These are phyloP conservation scores for Saturnia japonica DNA, from an alignment of 2,888 invertebrate species.

Conservation along the genomic window DNA sequence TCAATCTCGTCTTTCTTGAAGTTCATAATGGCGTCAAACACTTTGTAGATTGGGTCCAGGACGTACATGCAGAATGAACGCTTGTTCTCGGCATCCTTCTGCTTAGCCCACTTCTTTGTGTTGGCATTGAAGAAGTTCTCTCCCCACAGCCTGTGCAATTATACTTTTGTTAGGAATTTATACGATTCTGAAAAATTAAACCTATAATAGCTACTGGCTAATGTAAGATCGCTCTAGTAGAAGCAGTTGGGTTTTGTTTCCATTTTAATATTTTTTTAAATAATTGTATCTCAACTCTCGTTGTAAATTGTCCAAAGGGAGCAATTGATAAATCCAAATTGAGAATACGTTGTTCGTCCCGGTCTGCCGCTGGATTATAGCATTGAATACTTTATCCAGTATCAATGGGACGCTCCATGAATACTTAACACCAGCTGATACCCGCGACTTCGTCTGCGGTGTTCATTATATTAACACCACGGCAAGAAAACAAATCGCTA, in stretches of 20 bases:
- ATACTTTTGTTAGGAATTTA: neutral
- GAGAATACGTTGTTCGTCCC: slow-evolving; percentile 66
- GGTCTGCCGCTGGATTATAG: slow-evolving; percentile 75
- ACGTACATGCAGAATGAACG: slow-evolving; percentile 99
- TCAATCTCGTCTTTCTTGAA: slow-evolving; percentile 97
- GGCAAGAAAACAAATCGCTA: too few relatives aligned
- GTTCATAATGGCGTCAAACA: slow-evolving; percentile 91
- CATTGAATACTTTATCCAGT: slow-evolving; percentile 64
- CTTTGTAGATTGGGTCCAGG: slow-evolving; percentile 99
- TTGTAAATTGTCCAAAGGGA: slow-evolving; percentile 50
- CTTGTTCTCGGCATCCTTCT: slow-evolving; percentile 94
- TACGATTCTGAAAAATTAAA: too few relatives aligned
- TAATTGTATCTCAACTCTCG: slow-evolving; percentile 54
- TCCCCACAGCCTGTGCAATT: slow-evolving; percentile 89
- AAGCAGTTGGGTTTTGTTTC: too few relatives aligned
- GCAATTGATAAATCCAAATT: slow-evolving; percentile 47
- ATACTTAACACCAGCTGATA: neutral
- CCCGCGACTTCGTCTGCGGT: too few relatives aligned
- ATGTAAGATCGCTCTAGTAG: too few relatives aligned
- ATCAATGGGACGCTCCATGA: slow-evolving; percentile 65
- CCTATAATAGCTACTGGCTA: too few relatives aligned
- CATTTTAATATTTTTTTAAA: too few relatives aligned
- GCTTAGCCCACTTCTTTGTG: slow-evolving; percentile 99
- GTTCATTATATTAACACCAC: too few relatives aligned
- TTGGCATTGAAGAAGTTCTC: slow-evolving; percentile 99